Percentiles rank a stretch among this genome's conserved stretches.
phyloP scores from a whole-genome alignment of 2,113 vertebrate species.

The Brachypodius melanocephalos region DNA sequence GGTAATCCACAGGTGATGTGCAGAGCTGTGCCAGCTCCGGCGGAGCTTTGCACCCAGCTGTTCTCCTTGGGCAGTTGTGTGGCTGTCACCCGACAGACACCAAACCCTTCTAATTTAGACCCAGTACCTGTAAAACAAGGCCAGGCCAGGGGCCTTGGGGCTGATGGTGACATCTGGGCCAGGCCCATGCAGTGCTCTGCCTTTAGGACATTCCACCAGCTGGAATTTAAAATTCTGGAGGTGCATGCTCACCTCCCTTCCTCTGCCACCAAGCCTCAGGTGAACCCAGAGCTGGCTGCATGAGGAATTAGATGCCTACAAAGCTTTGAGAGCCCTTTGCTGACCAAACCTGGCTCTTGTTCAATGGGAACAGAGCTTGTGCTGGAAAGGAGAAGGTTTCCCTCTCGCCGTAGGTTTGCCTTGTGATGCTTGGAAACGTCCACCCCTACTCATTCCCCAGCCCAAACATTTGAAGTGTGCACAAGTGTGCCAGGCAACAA shows the following conservation, averaged over 20 bases:
- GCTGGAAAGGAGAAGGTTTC: background rate
- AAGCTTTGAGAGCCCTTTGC: background rate
- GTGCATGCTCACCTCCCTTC: background rate
- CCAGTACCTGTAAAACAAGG: background rate
- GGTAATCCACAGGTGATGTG: background rate
- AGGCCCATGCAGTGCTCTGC: background rate
- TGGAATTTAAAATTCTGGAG: background rate
- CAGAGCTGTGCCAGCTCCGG: background rate
- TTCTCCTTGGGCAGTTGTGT: rapidly evolving
- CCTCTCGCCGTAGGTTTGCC: background rate
- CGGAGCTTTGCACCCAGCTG: background rate
- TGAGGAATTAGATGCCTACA: background rate
- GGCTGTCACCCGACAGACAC: background rate
- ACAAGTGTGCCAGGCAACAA: background rate
- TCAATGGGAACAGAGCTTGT: rapidly evolving
- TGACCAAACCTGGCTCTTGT: background rate
- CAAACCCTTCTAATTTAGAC: background rate
- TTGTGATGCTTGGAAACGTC: background rate
- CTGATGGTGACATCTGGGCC: background rate
- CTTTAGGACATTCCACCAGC: background rate
- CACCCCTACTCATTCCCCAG: background rate
- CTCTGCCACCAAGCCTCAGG: background rate
- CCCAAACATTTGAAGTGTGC: background rate
- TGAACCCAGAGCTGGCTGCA: background rate
- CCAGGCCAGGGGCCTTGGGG: background rate